Conservation (phyloP, 1,140 invertebrate genomes). For the Spodoptera litura region DNA sequence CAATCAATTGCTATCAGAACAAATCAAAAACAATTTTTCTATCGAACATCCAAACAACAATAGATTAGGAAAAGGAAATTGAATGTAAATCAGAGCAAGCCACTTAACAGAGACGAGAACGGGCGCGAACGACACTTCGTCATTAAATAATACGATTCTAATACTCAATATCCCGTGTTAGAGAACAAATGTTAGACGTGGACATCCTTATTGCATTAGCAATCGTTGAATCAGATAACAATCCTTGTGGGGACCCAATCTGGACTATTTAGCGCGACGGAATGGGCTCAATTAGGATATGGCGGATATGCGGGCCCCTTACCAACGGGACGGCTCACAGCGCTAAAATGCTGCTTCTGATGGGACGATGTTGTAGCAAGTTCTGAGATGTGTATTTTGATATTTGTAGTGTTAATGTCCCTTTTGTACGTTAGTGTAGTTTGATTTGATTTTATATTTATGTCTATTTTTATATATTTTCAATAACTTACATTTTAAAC, state of each 20-base stretch:
- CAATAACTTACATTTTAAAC: no score
- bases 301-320: conserved; percentile 84
- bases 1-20: no score
- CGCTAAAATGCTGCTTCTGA: conserved; percentile 44
- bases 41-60: background rate
- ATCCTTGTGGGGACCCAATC: conserved; percentile 75
- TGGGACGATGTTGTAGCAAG: background rate
- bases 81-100: conserved; percentile 29
- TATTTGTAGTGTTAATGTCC: no score
- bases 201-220: conserved; percentile 82
- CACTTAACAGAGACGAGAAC: conserved; percentile 34
- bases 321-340: conserved; percentile 55
- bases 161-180: conserved; percentile 66
- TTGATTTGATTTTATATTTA: no score
- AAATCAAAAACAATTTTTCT: background rate
- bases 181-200: conserved; percentile 63
- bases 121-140: conserved; percentile 44
- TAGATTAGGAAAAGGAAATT: conserved; percentile 33
- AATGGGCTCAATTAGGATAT: conserved; percentile 82
- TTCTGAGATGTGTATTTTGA: no score
- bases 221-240: conserved; percentile 80
- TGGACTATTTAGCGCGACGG: conserved; percentile 83
- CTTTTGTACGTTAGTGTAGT: background rate
- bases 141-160: conserved; percentile 56
- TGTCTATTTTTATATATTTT: no score